phyloP scores from a whole-genome alignment of 1,140 invertebrate species.

The Campoletis sonorensis region DNA sequence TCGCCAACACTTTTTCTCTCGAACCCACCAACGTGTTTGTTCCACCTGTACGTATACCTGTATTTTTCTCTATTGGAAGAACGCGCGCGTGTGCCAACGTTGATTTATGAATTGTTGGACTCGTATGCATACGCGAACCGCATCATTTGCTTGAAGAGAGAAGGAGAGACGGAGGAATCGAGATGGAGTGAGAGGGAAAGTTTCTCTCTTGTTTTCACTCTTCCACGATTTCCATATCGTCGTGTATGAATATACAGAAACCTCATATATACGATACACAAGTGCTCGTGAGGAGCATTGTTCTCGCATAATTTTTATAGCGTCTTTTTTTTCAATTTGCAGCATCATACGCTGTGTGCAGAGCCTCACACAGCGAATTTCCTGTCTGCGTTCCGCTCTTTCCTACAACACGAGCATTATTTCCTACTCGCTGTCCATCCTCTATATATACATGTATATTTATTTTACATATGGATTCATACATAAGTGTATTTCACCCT shows the following conservation, averaged over 20 bases:
- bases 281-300: conserved; percentile 39
- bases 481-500: conserved; percentile 17
- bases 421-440: not conserved
- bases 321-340: conserved; percentile 23
- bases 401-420: no score
- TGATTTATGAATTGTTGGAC: conserved; percentile 51
- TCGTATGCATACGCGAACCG: conserved; percentile 45
- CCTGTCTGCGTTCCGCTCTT: conserved; percentile 19
- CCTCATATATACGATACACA: not conserved
- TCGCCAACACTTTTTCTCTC: conserved; percentile 46
- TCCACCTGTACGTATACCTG: conserved; percentile 35
- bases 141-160: conserved; percentile 41
- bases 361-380: conserved; percentile 27
- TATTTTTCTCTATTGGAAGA: conserved; percentile 48
- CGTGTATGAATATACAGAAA: not conserved
- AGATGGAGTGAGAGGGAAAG: no score
- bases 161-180: not conserved
- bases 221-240: conserved; percentile 42
- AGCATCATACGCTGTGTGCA: conserved; percentile 31
- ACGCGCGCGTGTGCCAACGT: conserved; percentile 48
- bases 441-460: conserved; percentile 20
- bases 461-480: conserved; percentile 29
- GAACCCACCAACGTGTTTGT: not conserved
- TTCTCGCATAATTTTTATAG: conserved; percentile 45
- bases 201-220: conserved; percentile 39